Conservation (phyloP, 2,888 invertebrate species). For the Zygaena filipendulae region DNA sequence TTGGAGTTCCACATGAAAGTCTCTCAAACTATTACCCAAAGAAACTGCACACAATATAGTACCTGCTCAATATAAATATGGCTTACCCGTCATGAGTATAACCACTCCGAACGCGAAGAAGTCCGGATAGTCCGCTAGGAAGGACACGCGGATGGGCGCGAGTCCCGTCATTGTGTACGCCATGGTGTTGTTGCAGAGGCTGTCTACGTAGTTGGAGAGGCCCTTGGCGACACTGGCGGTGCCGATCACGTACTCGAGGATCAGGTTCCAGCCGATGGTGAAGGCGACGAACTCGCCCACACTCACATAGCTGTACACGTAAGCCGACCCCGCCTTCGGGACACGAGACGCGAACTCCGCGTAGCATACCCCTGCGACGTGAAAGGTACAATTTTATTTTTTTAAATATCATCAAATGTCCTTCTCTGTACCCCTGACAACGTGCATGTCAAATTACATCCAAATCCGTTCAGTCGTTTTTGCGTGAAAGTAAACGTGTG, state of each 20-base stretch:
- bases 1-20: too few species aligned
- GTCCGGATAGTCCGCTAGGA: constrained; percentile 79
- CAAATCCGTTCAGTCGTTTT: not conserved
- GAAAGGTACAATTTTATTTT: not conserved
- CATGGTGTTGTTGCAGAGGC: constrained; percentile 75
- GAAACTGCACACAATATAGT: too few species aligned
- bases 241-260: constrained; percentile 88
- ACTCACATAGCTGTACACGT: constrained; percentile 91
- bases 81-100: constrained; percentile 74
- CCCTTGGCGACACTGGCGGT: constrained; percentile 83
- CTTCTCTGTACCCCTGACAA: too few species aligned
- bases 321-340: constrained; percentile 91
- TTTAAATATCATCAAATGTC: too few species aligned
- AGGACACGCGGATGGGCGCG: constrained; percentile 73
- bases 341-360: constrained; percentile 91
- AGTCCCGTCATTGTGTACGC: constrained; percentile 71
- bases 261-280: constrained; percentile 94
- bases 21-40: too few species aligned
- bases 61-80: too few species aligned
- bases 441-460: too few species aligned
- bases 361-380: constrained; percentile 83
- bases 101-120: constrained; percentile 80
- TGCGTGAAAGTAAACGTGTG: not conserved
- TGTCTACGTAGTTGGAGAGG: constrained; percentile 82
- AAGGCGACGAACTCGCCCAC: constrained; percentile 93